phyloP scores from a whole-genome alignment of 2,113 vertebrate genomes.

The Melanostigma gelatinosum region DNA sequence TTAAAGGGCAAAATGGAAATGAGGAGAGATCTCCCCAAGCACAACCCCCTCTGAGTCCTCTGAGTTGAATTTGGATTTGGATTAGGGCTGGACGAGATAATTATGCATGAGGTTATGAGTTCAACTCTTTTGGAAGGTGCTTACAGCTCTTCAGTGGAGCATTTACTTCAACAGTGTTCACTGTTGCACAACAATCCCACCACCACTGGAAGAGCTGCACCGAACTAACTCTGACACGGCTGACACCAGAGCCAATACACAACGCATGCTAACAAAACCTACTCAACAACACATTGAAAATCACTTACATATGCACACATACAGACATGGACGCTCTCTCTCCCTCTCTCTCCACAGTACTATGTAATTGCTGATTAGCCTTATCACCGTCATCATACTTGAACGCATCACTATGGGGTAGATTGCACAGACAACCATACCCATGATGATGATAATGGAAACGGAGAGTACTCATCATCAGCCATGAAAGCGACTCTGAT shows the following conservation, averaged over 20 bases:
- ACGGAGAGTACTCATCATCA: slow-evolving; percentile 66
- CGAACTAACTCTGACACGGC: slow-evolving; percentile 28
- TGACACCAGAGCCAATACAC: slow-evolving; percentile 32
- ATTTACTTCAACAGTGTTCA: slow-evolving; percentile 5
- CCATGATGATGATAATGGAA: slow-evolving; percentile 65
- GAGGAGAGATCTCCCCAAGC: neutral
- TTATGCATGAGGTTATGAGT: neutral
- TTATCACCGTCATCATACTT: slow-evolving; percentile 59
- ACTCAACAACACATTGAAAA: slow-evolving; percentile 20
- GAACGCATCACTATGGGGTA: slow-evolving; percentile 61
- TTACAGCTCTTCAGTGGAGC: neutral
- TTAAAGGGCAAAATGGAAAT: slow-evolving; percentile 46
- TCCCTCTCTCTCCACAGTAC: slow-evolving; percentile 11
- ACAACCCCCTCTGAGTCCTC: neutral
- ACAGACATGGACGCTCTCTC: neutral
- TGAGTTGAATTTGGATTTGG: slow-evolving; percentile 37
- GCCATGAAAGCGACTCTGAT: slow-evolving; percentile 69
- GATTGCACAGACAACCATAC: slow-evolving; percentile 69
- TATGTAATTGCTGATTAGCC: slow-evolving; percentile 69
- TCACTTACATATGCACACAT: slow-evolving; percentile 11
- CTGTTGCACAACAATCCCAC: slow-evolving; percentile 9
- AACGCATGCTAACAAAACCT: slow-evolving; percentile 2
- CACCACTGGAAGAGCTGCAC: neutral
- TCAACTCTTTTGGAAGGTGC: slow-evolving; percentile 11
- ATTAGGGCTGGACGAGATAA: slow-evolving; percentile 23